phyloP scores from a whole-genome alignment of 2,888 invertebrate genomes.

The Cataglyphis altisquamis region DNA sequence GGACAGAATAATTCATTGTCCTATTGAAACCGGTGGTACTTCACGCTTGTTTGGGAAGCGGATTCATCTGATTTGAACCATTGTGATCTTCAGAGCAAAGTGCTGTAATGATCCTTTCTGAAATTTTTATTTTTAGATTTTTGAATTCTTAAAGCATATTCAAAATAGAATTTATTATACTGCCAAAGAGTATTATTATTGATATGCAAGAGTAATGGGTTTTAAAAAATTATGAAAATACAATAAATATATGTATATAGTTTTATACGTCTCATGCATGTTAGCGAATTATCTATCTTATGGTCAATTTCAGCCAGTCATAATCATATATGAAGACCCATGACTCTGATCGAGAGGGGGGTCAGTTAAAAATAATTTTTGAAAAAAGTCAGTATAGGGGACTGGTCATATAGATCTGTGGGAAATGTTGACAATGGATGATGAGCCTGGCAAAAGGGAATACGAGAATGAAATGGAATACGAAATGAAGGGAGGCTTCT shows the following conservation, averaged over 20 bases:
- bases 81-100: slow-evolving; percentile 63
- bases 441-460: slow-evolving; percentile 82
- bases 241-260: neutral
- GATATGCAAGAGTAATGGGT: neutral
- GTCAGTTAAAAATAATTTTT: slow-evolving; percentile 21
- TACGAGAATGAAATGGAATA: slow-evolving; percentile 84
- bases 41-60: slow-evolving; percentile 79
- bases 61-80: slow-evolving; percentile 69
- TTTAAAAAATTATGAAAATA: neutral
- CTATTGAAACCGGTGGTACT: slow-evolving; percentile 74
- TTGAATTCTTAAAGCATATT: slow-evolving; percentile 67
- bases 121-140: slow-evolving; percentile 60
- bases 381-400: slow-evolving; percentile 4
- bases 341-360: slow-evolving; percentile 9
- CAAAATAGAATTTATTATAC: slow-evolving; percentile 46
- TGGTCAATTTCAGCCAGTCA: slow-evolving; percentile 21
- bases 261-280: neutral
- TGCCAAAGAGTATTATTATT: neutral
- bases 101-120: slow-evolving; percentile 64
- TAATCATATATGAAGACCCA: neutral
- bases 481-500: slow-evolving; percentile 82
- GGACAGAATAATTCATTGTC: slow-evolving; percentile 83
- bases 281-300: slow-evolving; percentile 2
- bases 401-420: slow-evolving; percentile 62
- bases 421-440: slow-evolving; percentile 83